These are phyloP conservation scores for Procambarus virginalis DNA, from an alignment of 1,140 invertebrate genomes.

Conservation along the genomic window DNA sequence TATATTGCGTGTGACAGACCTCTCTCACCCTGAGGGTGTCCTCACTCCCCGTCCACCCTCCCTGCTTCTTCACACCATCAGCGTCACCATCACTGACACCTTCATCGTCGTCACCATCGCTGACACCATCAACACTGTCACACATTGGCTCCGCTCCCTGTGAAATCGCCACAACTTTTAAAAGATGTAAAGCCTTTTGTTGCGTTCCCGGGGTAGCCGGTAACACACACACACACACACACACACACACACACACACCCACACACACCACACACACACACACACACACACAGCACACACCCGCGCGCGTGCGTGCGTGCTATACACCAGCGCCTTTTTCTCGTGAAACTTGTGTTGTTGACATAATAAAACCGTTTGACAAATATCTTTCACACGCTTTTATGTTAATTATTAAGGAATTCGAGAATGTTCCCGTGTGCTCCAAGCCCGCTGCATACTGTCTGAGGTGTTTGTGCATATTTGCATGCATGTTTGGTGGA, in stretches of 20 bases:
- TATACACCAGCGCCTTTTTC: neutral
- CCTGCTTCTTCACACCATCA: neutral
- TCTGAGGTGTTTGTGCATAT: constrained; percentile 23
- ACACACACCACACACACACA: no score
- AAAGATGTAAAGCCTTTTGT: no score
- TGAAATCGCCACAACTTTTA: no score
- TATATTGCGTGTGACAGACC: neutral
- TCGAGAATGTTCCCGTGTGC: neutral
- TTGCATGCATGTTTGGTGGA: constrained; percentile 42
- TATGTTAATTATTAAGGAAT: neutral
- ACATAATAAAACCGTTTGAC: neutral
- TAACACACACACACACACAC: neutral
- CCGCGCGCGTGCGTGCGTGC: no score
- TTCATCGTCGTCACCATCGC: no score
- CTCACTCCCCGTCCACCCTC: neutral
- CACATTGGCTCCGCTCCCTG: no score
- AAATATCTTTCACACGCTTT: neutral
- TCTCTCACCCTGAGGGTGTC: neutral
- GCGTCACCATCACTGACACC: no score
- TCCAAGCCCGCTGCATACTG: constrained; percentile 3
- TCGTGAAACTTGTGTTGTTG: neutral
- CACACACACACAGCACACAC: no score
- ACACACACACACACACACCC: neutral
- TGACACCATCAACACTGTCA: no score
- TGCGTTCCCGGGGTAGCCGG: neutral